A percentile compares a stretch with the other conserved stretches of the same genome.
These are phyloP conservation scores for Opisthocomus hoazin DNA, from an alignment of 2,113 vertebrate genomes.

Conservation along the genomic window DNA sequence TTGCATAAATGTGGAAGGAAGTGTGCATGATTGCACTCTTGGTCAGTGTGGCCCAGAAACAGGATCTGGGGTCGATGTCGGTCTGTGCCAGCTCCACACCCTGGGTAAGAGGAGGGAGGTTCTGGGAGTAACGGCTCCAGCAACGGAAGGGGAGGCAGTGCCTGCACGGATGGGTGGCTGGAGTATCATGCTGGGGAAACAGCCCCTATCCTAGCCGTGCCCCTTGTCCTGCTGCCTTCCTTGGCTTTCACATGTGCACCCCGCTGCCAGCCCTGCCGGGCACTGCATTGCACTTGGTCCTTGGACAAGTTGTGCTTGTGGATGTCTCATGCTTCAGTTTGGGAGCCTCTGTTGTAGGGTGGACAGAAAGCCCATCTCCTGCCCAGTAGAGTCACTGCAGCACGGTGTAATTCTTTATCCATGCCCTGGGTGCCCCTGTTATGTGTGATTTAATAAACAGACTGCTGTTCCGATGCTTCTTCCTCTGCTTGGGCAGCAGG, in stretches of 20 bases:
- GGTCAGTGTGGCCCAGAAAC: not conserved
- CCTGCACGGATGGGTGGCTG: not conserved
- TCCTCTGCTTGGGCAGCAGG: not conserved
- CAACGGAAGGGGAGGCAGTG: not conserved
- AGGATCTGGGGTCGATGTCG: not conserved
- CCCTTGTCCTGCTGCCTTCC: not conserved
- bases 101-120: not conserved
- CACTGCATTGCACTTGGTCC: not conserved
- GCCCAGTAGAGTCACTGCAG: not conserved
- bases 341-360: not conserved
- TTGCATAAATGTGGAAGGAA: constrained; percentile 40
- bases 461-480: not conserved
- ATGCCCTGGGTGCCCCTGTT: not conserved
- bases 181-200: rapidly evolving
- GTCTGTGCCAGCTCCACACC: not conserved
- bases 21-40: constrained; percentile 20
- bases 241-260: not conserved
- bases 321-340: not conserved
- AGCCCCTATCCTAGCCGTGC: not conserved
- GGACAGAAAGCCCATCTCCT: not conserved
- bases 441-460: not conserved
- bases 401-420: not conserved
- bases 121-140: not conserved
- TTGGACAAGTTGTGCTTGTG: not conserved
- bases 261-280: not conserved